Evolutionary conservation across 2,797 vertebrate genomes (phyloP).

Genomic region (Cossypha niveicapilla): DNA sequence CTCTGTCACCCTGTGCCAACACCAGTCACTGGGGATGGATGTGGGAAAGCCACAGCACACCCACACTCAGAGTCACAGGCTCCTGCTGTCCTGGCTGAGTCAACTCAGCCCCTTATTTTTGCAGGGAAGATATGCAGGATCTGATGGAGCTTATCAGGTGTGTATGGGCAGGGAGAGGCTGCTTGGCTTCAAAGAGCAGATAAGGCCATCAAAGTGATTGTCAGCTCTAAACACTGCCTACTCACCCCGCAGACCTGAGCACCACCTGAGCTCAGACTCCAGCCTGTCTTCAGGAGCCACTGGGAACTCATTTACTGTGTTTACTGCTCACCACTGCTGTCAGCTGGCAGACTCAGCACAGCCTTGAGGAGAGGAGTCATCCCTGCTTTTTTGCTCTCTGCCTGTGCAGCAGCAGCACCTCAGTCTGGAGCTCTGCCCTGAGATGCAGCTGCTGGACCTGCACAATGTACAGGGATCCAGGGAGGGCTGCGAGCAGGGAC

Average conservation of each 20-base stretch:
- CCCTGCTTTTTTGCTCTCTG: not conserved
- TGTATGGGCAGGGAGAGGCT: not conserved
- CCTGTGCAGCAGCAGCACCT: not conserved
- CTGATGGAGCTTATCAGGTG: not conserved
- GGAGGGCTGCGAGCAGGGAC: not conserved
- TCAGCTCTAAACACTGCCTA: not conserved
- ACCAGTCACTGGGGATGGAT: fast-evolving
- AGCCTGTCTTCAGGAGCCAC: not conserved
- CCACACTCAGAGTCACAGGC: not conserved
- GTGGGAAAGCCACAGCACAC: slow-evolving; percentile 23
- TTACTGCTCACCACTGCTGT: not conserved
- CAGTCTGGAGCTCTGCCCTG: not conserved
- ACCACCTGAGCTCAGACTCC: not conserved
- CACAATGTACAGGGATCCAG: fast-evolving
- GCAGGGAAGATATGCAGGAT: not conserved
- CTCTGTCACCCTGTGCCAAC: not conserved
- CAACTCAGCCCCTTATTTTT: slow-evolving; percentile 7
- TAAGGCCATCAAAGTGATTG: slow-evolving; percentile 24
- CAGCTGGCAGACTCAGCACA: not conserved
- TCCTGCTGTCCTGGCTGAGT: not conserved
- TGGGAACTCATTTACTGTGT: not conserved
- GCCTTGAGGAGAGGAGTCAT: not conserved
- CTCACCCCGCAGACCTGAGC: not conserved
- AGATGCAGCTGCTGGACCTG: not conserved
- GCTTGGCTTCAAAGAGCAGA: slow-evolving; percentile 43